Conservation (phyloP, 2,113 vertebrate species). For the Synodontis membranacea region DNA sequence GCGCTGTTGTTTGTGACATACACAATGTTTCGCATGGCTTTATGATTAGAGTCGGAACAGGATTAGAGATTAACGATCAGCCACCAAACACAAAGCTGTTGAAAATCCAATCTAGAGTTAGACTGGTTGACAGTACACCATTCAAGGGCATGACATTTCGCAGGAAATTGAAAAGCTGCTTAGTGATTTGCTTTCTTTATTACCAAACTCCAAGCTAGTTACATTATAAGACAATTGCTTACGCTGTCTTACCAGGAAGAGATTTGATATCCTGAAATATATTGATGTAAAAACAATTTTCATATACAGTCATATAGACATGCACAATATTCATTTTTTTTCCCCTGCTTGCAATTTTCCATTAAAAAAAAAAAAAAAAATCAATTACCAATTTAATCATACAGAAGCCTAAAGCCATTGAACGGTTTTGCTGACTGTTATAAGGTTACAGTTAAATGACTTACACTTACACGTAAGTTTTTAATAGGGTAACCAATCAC, state of each 20-base stretch:
- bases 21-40: neutral
- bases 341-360: neutral
- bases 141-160: slow-evolving; percentile 22
- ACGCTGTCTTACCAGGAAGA: neutral
- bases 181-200: slow-evolving; percentile 15
- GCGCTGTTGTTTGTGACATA: neutral
- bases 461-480: neutral
- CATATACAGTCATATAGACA: neutral
- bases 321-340: neutral
- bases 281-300: neutral
- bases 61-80: slow-evolving; percentile 2
- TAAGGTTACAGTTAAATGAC: neutral
- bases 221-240: neutral
- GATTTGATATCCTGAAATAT: neutral
- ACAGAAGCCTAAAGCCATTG: neutral
- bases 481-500: neutral
- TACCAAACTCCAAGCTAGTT: neutral
- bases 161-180: slow-evolving; percentile 26
- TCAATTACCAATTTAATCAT: neutral
- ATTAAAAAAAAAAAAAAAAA: neutral
- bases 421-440: neutral
- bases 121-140: neutral
- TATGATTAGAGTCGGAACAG: neutral
- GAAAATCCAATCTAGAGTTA: slow-evolving; percentile 18
- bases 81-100: slow-evolving; percentile 1